Conservation (phyloP, 2,113 vertebrate species). For the Gulo gulo region DNA sequence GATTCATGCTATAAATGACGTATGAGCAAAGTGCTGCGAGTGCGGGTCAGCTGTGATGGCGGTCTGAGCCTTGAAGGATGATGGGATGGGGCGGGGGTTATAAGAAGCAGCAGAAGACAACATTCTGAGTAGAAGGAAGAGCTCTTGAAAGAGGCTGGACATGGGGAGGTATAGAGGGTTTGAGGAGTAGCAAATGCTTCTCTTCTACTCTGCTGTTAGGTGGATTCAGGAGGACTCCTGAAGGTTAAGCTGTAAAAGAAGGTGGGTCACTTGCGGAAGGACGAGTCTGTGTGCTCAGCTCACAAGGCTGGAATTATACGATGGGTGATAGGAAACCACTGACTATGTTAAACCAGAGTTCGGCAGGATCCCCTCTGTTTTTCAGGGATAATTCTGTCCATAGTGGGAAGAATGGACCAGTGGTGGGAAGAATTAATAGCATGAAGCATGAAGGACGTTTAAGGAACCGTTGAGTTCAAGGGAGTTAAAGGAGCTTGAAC, state of each 20-base stretch:
- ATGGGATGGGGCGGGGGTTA: background rate
- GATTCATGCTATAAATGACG: background rate
- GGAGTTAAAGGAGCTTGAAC: background rate
- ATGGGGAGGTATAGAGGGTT: background rate
- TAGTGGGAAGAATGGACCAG: background rate
- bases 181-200: background rate
- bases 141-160: background rate
- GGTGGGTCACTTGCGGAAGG: background rate
- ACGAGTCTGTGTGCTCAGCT: background rate
- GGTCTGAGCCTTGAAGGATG: background rate
- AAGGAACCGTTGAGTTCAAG: background rate
- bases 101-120: background rate
- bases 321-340: background rate
- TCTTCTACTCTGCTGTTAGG: background rate
- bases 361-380: background rate
- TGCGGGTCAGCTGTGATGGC: background rate
- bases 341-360: background rate
- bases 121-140: background rate
- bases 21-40: no score
- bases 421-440: background rate
- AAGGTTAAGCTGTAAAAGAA: background rate
- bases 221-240: no score
- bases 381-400: background rate
- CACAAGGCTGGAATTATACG: background rate
- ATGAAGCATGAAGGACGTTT: background rate